Evolutionary conservation across 1,140 invertebrate genomes (phyloP).

Genomic region (Carposina sasakii): DNA sequence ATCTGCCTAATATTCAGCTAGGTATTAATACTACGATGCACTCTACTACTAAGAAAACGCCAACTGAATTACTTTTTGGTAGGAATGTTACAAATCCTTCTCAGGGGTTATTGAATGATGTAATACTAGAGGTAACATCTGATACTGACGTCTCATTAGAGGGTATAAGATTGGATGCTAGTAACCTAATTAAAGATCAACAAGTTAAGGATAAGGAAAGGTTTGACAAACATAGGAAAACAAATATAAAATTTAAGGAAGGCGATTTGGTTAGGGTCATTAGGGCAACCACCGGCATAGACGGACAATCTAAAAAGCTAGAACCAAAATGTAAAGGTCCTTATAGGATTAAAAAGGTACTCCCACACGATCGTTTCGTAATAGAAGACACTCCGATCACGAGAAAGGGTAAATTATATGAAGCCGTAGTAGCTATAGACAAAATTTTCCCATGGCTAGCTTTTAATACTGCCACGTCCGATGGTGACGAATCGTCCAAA

Average conservation of each 20-base stretch:
- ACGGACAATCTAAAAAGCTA: constrained; percentile 11
- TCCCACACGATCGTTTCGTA: constrained; percentile 5
- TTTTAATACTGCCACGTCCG: background rate
- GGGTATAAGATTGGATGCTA: constrained; percentile 1
- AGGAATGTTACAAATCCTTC: background rate
- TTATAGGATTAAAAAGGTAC: constrained; percentile 5
- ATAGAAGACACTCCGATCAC: constrained; percentile 7
- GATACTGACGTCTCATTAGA: background rate
- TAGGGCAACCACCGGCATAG: background rate
- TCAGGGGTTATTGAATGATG: constrained; percentile 7
- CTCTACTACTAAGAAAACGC: constrained; percentile 6
- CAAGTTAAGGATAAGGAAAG: background rate
- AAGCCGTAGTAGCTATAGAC: constrained; percentile 1
- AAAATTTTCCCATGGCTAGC: constrained; percentile 8
- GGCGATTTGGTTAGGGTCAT: constrained; percentile 8
- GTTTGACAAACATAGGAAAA: constrained; percentile 1
- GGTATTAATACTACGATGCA: constrained; percentile 11
- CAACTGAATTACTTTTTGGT: constrained; percentile 9
- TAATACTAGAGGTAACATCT: background rate
- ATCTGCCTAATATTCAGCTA: constrained; percentile 4
- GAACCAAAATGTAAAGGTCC: constrained; percentile 13
- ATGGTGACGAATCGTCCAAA: background rate
- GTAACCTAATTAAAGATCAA: background rate
- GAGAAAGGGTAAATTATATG: constrained; percentile 1
- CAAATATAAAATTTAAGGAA: background rate